Conservation (phyloP, 2,113 vertebrate genomes). For the Cyprichromis sp. region DNA sequence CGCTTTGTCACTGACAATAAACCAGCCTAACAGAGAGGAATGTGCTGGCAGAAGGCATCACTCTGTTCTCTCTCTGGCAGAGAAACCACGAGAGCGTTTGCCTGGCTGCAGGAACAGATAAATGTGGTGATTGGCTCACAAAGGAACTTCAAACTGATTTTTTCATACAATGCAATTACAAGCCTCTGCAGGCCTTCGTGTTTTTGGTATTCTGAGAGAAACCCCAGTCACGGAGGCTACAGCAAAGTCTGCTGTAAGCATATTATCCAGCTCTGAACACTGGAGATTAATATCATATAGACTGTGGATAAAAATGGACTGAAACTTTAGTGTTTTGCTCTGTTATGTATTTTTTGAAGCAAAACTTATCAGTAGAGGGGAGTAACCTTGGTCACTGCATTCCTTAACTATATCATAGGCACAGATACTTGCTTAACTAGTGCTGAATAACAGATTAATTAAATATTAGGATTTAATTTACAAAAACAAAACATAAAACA, state of each 20-base stretch:
- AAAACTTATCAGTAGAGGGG: not conserved
- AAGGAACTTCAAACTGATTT: not conserved
- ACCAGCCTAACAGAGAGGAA: not conserved
- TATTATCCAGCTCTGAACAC: not conserved
- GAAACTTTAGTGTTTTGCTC: not conserved
- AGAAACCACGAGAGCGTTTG: not conserved
- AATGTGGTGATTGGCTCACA: not conserved
- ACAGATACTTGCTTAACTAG: not conserved
- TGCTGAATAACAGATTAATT: not conserved
- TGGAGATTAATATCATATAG: not conserved
- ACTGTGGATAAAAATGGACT: not conserved
- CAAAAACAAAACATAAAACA: not conserved
- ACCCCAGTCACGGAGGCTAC: not conserved
- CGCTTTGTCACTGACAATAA: not conserved
- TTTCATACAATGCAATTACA: not conserved
- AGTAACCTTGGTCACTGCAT: not conserved
- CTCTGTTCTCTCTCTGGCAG: constrained; percentile 6
- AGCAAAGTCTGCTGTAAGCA: not conserved
- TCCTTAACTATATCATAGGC: not conserved
- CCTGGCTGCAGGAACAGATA: not conserved
- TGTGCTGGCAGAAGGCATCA: not conserved
- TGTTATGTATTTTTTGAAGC: not conserved
- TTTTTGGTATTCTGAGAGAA: not conserved
- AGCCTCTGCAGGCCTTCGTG: not conserved
- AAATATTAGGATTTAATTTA: not conserved